Conservation (phyloP, 2,888 invertebrate genomes). For the Ashinkailepas kermadecensis region DNA sequence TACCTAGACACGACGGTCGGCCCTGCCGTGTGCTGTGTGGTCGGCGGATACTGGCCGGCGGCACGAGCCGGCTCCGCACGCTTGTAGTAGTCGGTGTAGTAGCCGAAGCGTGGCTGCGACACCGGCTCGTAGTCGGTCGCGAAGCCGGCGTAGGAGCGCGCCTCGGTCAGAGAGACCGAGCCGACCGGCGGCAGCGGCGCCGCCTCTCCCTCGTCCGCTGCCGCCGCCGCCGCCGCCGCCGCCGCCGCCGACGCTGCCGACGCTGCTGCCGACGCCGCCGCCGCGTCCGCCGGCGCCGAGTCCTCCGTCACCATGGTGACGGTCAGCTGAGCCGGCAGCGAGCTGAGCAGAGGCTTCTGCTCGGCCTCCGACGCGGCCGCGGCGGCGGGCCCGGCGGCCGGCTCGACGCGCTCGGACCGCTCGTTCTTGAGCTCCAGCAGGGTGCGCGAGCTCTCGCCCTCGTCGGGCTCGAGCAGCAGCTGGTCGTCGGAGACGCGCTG, state of each 20-base stretch:
- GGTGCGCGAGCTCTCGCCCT: neutral
- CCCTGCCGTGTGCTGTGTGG: neutral
- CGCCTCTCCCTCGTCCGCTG: neutral
- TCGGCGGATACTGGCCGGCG: neutral
- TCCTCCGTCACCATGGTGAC: slow-evolving; percentile 13
- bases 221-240: neutral
- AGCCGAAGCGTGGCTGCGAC: neutral
- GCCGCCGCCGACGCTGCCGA: neutral
- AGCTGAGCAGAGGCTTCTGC: neutral
- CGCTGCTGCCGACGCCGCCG: neutral
- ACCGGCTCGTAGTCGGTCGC: neutral
- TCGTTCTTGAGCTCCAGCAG: neutral
- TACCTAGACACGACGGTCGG: neutral
- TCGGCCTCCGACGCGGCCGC: neutral
- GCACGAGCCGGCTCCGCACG: neutral
- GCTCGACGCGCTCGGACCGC: neutral
- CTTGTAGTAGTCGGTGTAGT: slow-evolving; percentile 9
- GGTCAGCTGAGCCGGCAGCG: neutral
- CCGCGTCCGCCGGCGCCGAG: neutral
- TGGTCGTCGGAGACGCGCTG: slow-evolving; percentile 10
- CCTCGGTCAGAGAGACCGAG: neutral
- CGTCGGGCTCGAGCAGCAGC: neutral
- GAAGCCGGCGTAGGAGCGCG: neutral
- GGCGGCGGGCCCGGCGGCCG: neutral
- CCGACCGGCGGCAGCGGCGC: neutral